A percentile compares a stretch with the other conserved stretches of the same genome.
phyloP scores from a whole-genome alignment of 2,113 vertebrate genomes.

The Xerus inauris region DNA sequence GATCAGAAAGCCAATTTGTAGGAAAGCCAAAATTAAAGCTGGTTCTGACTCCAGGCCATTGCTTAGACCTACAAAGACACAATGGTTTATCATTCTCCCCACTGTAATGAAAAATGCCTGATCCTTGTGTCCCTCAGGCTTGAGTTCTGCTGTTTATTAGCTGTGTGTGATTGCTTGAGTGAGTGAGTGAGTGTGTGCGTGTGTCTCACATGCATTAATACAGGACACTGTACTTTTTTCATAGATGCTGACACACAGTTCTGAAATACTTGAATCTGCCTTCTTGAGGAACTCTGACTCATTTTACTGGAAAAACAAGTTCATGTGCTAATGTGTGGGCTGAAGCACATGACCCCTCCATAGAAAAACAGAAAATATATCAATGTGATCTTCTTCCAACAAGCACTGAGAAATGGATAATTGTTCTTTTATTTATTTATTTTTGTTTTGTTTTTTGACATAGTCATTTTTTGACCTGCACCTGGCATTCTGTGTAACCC shows the following conservation, averaged over 20 bases:
- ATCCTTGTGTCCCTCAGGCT: not conserved
- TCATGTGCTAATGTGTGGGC: constrained; percentile 79
- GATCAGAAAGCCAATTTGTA: not conserved
- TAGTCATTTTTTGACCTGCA: constrained; percentile 55
- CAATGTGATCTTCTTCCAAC: constrained; percentile 55
- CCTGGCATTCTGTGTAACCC: constrained; percentile 30
- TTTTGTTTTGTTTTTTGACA: constrained; percentile 44
- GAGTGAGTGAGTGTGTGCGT: too few species aligned
- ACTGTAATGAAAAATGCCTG: not conserved
- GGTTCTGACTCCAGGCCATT: not conserved
- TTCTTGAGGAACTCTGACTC: constrained; percentile 76
- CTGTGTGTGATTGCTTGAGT: not conserved
- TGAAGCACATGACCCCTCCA: constrained; percentile 71
- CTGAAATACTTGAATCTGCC: constrained; percentile 54
- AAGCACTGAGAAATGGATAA: constrained; percentile 48
- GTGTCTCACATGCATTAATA: not conserved
- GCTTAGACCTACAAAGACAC: not conserved
- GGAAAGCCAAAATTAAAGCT: not conserved
- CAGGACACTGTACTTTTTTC: not conserved
- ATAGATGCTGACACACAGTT: constrained; percentile 68
- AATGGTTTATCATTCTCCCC: not conserved
- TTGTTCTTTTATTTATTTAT: constrained; percentile 64
- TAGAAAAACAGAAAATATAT: constrained; percentile 73
- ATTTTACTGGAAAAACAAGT: constrained; percentile 75
- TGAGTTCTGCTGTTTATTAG: not conserved